phyloP scores from a whole-genome alignment of 2,797 vertebrate species.

The Microctenopoma stevenorrisi region DNA sequence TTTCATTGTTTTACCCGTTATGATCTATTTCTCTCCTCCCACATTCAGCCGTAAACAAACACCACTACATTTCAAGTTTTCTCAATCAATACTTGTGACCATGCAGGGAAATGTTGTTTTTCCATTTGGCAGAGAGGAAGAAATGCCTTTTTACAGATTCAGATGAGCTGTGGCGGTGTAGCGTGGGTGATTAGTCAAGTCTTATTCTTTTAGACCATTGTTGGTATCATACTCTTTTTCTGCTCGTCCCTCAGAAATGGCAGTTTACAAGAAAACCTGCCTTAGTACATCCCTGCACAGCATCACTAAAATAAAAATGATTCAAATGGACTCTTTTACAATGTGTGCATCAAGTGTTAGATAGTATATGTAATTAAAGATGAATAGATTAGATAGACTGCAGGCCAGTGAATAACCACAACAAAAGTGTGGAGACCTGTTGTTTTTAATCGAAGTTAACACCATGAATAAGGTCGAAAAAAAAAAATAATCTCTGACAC shows the following conservation, averaged over 20 bases:
- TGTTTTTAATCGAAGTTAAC: too few species aligned
- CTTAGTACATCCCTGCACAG: too few species aligned
- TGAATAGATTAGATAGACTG: too few species aligned
- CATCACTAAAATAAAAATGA: too few species aligned
- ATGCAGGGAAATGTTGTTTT: conserved; percentile 5
- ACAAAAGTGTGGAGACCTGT: too few species aligned
- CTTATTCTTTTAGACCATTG: not conserved
- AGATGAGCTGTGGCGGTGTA: not conserved
- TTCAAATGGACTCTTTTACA: too few species aligned
- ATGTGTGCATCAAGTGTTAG: too few species aligned
- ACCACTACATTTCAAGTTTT: conserved; percentile 10
- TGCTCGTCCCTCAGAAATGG: not conserved
- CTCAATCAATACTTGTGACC: conserved; percentile 15
- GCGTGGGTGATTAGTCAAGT: not conserved
- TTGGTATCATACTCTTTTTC: not conserved
- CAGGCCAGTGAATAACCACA: too few species aligned
- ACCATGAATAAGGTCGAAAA: too few species aligned
- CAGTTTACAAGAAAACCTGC: too few species aligned
- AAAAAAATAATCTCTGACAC: too few species aligned
- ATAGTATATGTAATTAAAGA: too few species aligned
- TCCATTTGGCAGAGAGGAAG: not conserved
- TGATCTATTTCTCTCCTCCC: not conserved
- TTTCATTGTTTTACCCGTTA: not conserved
- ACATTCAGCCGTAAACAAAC: conserved; percentile 5
- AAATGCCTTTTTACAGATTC: not conserved